These are phyloP conservation scores for Plutomurus gul DNA, from an alignment of 1,140 invertebrate species.

Conservation along the genomic window DNA sequence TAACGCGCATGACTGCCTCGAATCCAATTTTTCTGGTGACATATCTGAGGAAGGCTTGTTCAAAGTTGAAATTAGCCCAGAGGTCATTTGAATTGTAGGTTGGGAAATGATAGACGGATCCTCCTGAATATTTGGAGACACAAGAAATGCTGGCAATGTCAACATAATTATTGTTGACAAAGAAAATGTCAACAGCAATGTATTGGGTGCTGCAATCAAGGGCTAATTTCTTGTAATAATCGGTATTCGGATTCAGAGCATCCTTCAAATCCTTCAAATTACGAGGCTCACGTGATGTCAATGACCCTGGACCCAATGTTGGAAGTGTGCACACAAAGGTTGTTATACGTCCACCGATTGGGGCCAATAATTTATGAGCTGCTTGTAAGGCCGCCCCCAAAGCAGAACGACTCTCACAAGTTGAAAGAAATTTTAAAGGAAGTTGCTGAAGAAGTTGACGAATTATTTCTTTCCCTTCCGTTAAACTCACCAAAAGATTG, in stretches of 20 bases:
- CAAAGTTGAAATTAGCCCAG: slow-evolving; percentile 73
- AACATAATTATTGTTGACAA: slow-evolving; percentile 89
- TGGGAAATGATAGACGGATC: slow-evolving; percentile 91
- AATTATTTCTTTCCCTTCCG: slow-evolving; percentile 77
- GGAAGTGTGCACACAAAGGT: slow-evolving; percentile 92
- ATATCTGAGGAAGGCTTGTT: slow-evolving; percentile 82
- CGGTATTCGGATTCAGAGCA: slow-evolving; percentile 87
- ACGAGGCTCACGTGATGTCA: slow-evolving; percentile 76
- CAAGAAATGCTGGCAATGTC: slow-evolving; percentile 93
- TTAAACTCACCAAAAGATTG: slow-evolving; percentile 87
- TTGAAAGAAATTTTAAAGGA: slow-evolving; percentile 72
- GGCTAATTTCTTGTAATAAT: slow-evolving; percentile 97
- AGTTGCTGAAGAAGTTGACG: slow-evolving; percentile 79
- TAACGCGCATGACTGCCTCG: slow-evolving; percentile 96
- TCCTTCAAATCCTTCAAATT: slow-evolving; percentile 54
- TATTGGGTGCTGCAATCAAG: slow-evolving; percentile 96
- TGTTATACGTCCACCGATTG: slow-evolving; percentile 93
- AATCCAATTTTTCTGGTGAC: slow-evolving; percentile 96
- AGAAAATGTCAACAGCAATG: slow-evolving; percentile 93
- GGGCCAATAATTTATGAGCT: slow-evolving; percentile 86
- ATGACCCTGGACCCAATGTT: slow-evolving; percentile 83
- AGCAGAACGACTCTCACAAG: slow-evolving; percentile 71
- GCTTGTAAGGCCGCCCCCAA: slow-evolving; percentile 91
- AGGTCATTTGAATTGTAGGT: slow-evolving; percentile 76
- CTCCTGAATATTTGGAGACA: slow-evolving; percentile 93